Evolutionary conservation across 2,888 invertebrate species (phyloP).

Genomic region (Morpho achilles): DNA sequence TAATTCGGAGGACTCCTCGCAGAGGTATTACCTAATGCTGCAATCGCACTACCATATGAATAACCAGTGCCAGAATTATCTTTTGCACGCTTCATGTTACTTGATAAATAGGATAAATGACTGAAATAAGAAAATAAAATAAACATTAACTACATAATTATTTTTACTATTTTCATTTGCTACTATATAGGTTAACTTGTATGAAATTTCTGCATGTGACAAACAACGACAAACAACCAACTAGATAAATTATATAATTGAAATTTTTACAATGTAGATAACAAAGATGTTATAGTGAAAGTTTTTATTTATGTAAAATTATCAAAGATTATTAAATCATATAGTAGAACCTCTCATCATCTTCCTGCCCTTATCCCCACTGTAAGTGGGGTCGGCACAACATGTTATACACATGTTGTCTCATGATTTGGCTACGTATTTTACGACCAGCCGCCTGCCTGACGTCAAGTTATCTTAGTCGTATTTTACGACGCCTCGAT

Average conservation of each 20-base stretch:
- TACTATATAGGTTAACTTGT: not conserved
- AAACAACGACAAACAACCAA: constrained; percentile 3
- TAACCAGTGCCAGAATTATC: constrained; percentile 67
- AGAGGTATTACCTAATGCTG: constrained; percentile 42
- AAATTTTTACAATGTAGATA: not conserved
- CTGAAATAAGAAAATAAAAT: constrained; percentile 38
- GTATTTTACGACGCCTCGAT: too few relatives aligned
- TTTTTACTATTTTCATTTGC: not conserved
- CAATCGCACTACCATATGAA: constrained; percentile 62
- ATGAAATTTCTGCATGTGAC: not conserved
- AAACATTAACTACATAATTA: too few relatives aligned
- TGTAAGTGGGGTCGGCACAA: too few relatives aligned
- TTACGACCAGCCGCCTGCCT: too few relatives aligned
- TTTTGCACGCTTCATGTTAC: constrained; percentile 60
- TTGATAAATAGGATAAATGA: constrained; percentile 48
- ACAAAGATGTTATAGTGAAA: not conserved
- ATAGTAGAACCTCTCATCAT: too few relatives aligned
- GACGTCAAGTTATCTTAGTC: too few relatives aligned
- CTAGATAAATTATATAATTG: constrained; percentile 1
- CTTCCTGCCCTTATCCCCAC: too few relatives aligned
- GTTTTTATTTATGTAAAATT: too few relatives aligned
- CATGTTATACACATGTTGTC: too few relatives aligned
- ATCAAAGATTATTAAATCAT: too few relatives aligned
- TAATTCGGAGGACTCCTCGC: constrained; percentile 38
- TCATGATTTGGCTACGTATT: too few relatives aligned